Evolutionary conservation across 2,888 invertebrate genomes (phyloP), one percentile per base, ranked within the genome.

Genomic region (Callyntrura guangdongensis): DNA sequence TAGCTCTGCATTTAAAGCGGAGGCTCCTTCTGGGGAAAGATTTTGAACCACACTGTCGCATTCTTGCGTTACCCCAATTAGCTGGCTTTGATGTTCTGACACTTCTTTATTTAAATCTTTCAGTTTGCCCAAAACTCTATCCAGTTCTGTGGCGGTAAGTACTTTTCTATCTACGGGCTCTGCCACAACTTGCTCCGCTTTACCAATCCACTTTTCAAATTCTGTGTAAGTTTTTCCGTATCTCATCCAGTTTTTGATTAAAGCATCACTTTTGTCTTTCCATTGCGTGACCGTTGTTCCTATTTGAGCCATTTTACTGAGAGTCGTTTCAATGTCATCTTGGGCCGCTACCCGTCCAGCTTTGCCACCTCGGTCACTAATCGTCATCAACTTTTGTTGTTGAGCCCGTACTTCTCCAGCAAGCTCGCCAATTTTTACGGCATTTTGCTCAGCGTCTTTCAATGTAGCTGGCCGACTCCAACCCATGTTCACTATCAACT

Each of bases 311-410:
- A 98, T 98, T 91, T 97, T 96, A 8, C 97, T 97, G 94, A 97
- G 97, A 92, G 98, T 96, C 1, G 97, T 97, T 94, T 98, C 98
- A 67, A 98, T 96, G 95, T 98, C 98, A 95, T 98, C 98, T 8
- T 97, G 97, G 56, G 97, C 97, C 25, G 97, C 97, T 95, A 97
- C 97, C 77, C 97, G 97, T 22, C 97, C 96, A 94, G 98, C 96
- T 95, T 97, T 96, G 94, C 97, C 97, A 94, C 97, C 97, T 88
- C 97, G 96, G 92, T 96, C 96, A 2, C 97, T 96, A 74, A 98
- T 95, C 93, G 96, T 96, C 95, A 97, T 97, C 86, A 98, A 95
- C 94, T 97, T 97, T 94, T 96, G 96, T 91, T 97, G 95, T 94
- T 97, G 97, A 93, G 97, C 96, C 94, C 97, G 97, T 95, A 97